Percentiles rank a stretch among this genome's conserved stretches.
Evolutionary conservation across 2,888 invertebrate species (phyloP).

Genomic region (Agrochola circellaris): DNA sequence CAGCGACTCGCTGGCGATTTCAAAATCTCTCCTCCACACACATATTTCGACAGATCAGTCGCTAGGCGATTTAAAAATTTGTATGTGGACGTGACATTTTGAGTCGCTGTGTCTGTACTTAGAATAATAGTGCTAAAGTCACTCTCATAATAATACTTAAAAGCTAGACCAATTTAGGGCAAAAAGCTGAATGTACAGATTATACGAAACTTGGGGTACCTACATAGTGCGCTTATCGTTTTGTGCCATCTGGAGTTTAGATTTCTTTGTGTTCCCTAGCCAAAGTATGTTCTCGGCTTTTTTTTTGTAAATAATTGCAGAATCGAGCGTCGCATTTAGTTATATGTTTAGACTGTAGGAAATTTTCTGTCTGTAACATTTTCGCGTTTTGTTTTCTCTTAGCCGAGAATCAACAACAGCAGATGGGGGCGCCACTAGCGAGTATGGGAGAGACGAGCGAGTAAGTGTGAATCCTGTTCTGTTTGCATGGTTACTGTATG

Average conservation of each 20-base stretch:
- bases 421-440: slow-evolving; percentile 91
- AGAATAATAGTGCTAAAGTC: too few species aligned
- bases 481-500: slow-evolving; percentile 34
- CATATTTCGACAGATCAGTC: too few species aligned
- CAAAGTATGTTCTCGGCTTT: slow-evolving; percentile 11
- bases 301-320: slow-evolving; percentile 31
- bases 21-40: background rate
- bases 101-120: background rate
- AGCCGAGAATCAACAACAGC: slow-evolving; percentile 89
- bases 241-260: background rate
- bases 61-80: background rate
- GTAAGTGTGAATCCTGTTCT: slow-evolving; percentile 85
- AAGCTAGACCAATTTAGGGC: background rate
- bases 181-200: background rate
- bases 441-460: slow-evolving; percentile 92
- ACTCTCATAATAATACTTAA: too few species aligned
- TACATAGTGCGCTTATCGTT: background rate
- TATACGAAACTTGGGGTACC: background rate
- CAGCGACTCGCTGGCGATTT: background rate
- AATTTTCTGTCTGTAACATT: background rate
- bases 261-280: background rate
- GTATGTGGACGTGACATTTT: background rate
- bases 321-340: slow-evolving; percentile 16
- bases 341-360: background rate
- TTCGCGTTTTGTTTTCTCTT: slow-evolving; percentile 23